Evolutionary conservation across 2,888 invertebrate species (phyloP), one percentile per base, ranked within the genome.

Genomic region (Conomelus anceps): DNA sequence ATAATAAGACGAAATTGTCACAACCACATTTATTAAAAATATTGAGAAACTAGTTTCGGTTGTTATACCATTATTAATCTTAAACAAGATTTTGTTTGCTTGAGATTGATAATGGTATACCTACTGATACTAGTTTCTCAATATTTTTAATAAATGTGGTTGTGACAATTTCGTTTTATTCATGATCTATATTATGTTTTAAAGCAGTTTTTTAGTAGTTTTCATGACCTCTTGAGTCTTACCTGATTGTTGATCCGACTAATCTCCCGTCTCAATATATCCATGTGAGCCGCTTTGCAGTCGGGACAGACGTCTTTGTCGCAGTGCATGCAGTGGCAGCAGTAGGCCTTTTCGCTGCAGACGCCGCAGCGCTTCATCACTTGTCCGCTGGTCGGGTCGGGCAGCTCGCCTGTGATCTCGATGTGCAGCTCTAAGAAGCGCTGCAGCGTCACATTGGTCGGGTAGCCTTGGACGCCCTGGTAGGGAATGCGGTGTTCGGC

Each of bases 251-350:
- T 97, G 90, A 98, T 96, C 92, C 98, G 95, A 90, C 96, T 95
- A 86, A 99, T 97, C 94, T 99, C 98, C 90, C 98, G 95, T 91
- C 98, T 96, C 90, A 99, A 94, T 91, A 99, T 98, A 93, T 99
- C 99, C 96, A 98, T 97, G 93, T 99, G 99, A 20, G 98, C 98
- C 90, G 97, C 96, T 93, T 98, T 98, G 94, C 99, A 99, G 93
- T 98, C 98, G 91, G 97, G 96, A 94, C 99, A 99, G 91, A 99
- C 97, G 94, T 98, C 98, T 93, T 99, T 98, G 92, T 99, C 98
- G 94, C 99, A 99, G 94, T 99, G 99, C 24, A 97, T 96, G 93
- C 99, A 99, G 88, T 96, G 94, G 89, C 96, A 96, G 92, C 98
- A 96, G 93, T 98, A 97, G 90, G 98, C 96, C 94, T 99, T 97